Evolutionary conservation across 2,888 invertebrate species (phyloP), one percentile per base, ranked within the genome.

Genomic region (Spisula solida): DNA sequence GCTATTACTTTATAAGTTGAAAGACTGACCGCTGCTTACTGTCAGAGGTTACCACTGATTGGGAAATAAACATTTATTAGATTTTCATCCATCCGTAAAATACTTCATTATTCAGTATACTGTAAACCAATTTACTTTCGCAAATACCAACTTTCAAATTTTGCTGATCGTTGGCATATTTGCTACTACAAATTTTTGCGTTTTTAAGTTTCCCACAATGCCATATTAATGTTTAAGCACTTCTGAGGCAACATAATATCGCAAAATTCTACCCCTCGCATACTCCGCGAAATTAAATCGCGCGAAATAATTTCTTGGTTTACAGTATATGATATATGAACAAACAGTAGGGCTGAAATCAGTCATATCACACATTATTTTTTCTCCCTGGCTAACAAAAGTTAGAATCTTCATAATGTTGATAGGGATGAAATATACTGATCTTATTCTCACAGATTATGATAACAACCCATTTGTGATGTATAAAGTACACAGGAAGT

Each of bases 401-500:
- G 75, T 75, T 31, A 8, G 16, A 75, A 18, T 18, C 12, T 34
- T 34, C 75, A 31, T 31, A 16, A 31, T 70, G 41, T 25, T 75
- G 18, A 16, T 34, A 25, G 31, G 75, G 75, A 16, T 75, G 75
- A 66, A 66, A 4, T n/a, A 5, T 66, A 18, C 75, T 75, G 41
- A 41, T 41, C 41, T 5, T 41, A 5, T 66, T 34, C 75, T 75
- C 47, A 34, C 48, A 41, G 56, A 79, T 78, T 47, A 56, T 85
- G 48, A 79, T 31, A 84, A 29, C 25, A n/a, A 29, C 51, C 25
- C 18, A 79, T 75, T 20, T 79, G 56, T 56, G 55, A 20, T 56
- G 34, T 79, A 56, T 83, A 70, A 83, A 31, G 55, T 51, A 31
- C 34, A 25, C 83, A 82, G 87, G 87, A 87, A 83, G 80, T 66